Percentiles rank a stretch among this genome's conserved stretches.
Conservation (phyloP, 2,797 vertebrate genomes). For the Sebastes umbrosus region DNA sequence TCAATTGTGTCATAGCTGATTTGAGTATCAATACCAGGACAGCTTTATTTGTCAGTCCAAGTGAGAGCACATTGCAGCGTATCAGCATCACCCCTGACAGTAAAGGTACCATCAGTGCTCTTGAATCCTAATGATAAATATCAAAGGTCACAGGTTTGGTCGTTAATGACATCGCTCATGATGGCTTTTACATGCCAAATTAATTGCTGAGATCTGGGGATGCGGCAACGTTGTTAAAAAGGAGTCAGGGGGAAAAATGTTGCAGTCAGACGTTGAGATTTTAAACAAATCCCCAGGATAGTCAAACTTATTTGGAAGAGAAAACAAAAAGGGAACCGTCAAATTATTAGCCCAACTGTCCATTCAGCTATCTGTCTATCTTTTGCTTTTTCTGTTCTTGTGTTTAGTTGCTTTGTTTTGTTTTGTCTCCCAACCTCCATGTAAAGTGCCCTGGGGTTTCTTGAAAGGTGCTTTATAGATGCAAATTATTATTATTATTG, state of each 20-base stretch:
- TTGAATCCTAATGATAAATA: neutral
- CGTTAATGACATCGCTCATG: neutral
- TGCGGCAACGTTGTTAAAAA: neutral
- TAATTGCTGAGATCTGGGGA: neutral
- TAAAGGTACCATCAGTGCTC: neutral
- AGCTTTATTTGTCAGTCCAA: neutral
- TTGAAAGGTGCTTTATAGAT: no score
- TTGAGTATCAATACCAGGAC: neutral
- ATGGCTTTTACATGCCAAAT: neutral
- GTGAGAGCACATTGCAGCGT: neutral
- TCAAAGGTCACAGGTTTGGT: neutral
- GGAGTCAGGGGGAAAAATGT: neutral
- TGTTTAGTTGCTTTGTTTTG: no score
- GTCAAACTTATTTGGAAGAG: neutral
- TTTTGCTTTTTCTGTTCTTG: neutral
- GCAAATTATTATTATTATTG: no score
- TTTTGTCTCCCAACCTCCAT: no score
- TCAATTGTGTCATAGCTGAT: neutral
- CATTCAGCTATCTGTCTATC: no score
- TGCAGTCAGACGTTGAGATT: neutral
- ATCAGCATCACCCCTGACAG: neutral
- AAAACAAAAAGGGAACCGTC: neutral
- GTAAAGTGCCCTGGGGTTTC: no score
- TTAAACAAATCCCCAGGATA: neutral
- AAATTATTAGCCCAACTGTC: neutral